Evolutionary conservation across 2,888 invertebrate species (phyloP).

Genomic region (Cosmia trapezina): DNA sequence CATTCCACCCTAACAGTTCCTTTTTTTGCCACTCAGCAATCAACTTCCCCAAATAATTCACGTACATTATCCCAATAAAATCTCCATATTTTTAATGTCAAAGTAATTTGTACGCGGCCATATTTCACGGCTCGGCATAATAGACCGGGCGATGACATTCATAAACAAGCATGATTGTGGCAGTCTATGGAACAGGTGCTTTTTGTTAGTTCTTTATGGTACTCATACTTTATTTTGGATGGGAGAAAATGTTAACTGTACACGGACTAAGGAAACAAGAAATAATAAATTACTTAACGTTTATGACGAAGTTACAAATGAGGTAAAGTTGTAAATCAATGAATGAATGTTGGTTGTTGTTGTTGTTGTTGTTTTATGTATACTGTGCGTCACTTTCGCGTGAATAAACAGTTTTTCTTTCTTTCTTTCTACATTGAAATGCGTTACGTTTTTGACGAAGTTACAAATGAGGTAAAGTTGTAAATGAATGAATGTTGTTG

Average conservation of each 20-base stretch:
- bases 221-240: slow-evolving; percentile 33
- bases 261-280: background rate
- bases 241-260: slow-evolving; percentile 10
- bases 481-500: no score
- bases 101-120: slow-evolving; percentile 49
- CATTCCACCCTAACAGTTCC: slow-evolving; percentile 16
- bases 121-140: slow-evolving; percentile 44
- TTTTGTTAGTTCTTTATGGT: slow-evolving; percentile 10
- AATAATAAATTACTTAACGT: slow-evolving; percentile 6
- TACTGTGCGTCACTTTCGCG: no score
- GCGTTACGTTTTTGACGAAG: background rate
- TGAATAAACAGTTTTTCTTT: no score
- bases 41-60: slow-evolving; percentile 27
- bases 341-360: no score
- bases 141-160: slow-evolving; percentile 47
- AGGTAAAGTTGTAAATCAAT: background rate
- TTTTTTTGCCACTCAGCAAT: slow-evolving; percentile 23
- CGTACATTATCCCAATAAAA: slow-evolving; percentile 28
- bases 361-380: no score
- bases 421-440: background rate
- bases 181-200: slow-evolving; percentile 28
- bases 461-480: no score
- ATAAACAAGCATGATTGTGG: slow-evolving; percentile 48
- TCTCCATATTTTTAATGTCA: slow-evolving; percentile 50
- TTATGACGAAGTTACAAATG: slow-evolving; percentile 1